Evolutionary conservation across 2,888 invertebrate species (phyloP).

Genomic region (Cactoblastis cactorum): DNA sequence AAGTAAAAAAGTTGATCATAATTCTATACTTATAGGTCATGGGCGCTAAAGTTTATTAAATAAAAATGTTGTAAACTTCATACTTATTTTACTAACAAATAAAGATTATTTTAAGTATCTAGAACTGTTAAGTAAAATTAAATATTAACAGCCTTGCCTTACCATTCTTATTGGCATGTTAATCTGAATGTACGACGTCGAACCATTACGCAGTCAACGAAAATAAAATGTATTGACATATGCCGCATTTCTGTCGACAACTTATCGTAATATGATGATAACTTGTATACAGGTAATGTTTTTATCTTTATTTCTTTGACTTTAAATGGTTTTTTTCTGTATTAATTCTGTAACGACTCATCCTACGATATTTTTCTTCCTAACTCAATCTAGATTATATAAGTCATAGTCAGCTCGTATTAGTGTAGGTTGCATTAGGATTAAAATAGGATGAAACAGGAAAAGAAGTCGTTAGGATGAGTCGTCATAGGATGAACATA

Average conservation of each 20-base stretch:
- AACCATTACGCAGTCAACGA: not conserved
- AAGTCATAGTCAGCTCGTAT: too few species aligned
- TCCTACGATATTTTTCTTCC: too few species aligned
- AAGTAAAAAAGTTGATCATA: too few species aligned
- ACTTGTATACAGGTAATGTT: not conserved
- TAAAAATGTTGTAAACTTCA: not conserved
- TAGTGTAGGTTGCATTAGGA: too few species aligned
- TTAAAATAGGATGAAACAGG: too few species aligned
- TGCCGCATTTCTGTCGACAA: not conserved
- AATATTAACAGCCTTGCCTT: not conserved
- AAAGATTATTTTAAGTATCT: not conserved
- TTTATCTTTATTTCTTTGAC: too few species aligned
- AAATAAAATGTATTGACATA: constrained; percentile 9
- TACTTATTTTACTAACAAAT: not conserved
- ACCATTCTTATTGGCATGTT: not conserved
- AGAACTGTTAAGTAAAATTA: not conserved
- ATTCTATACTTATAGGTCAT: too few species aligned
- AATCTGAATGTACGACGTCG: constrained; percentile 4
- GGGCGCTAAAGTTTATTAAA: constrained; percentile 1
- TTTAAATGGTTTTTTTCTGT: too few species aligned
- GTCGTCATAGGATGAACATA: too few species aligned
- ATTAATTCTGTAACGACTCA: too few species aligned
- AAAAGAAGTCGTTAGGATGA: too few species aligned
- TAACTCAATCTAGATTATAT: too few species aligned
- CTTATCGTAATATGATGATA: not conserved